phyloP scores from a whole-genome alignment of 2,888 invertebrate species.

The Mantis religiosa region DNA sequence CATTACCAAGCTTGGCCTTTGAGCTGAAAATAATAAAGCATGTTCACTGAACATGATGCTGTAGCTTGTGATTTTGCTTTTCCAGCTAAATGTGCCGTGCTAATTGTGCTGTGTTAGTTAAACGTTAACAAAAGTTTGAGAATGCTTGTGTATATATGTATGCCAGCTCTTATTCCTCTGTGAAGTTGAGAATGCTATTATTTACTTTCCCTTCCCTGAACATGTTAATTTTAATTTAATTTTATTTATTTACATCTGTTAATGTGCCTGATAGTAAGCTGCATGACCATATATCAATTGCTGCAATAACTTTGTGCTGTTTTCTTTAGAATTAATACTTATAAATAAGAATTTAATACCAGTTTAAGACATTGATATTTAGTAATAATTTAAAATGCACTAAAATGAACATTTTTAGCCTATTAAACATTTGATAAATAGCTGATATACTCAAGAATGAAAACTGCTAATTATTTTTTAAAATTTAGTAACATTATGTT shows the following conservation, averaged over 20 bases:
- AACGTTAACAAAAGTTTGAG: not conserved
- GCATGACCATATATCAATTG: not conserved
- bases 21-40: not conserved
- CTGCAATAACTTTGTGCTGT: not conserved
- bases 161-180: slow-evolving; percentile 3
- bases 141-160: slow-evolving; percentile 7
- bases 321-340: not conserved
- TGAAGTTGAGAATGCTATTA: not conserved
- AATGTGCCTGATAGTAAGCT: not conserved
- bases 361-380: not conserved
- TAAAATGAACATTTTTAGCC: too few species aligned
- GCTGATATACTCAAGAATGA: too few species aligned
- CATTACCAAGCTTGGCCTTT: not conserved
- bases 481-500: too few species aligned
- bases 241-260: not conserved
- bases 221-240: not conserved
- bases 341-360: not conserved
- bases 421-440: too few species aligned
- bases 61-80: not conserved
- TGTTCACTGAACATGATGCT: not conserved
- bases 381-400: not conserved
- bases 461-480: too few species aligned
- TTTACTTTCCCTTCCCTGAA: not conserved
- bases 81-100: not conserved
- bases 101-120: not conserved